Base-by-base conservation (phyloP, 2,113 vertebrate species). In the Marmota monax region DNA sequence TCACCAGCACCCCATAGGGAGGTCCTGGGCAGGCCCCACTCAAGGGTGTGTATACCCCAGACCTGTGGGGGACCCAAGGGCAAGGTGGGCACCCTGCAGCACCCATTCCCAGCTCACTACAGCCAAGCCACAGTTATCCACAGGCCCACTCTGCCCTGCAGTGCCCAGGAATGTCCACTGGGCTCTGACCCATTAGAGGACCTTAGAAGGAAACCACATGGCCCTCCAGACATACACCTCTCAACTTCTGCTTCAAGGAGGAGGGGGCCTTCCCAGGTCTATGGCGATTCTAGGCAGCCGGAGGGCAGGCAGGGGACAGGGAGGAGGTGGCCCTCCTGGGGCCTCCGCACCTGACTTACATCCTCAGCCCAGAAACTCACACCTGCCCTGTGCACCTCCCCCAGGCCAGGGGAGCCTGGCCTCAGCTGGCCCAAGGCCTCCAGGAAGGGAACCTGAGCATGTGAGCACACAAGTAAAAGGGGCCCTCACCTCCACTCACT, bases 391-490 rank as follows among this genome's bases (percentile, higher is more conserved):
- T 9, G 4, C 61, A 80, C 10, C 11, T 48, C 32, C 12, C 0
- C 11, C 34, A 22, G 17, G 5, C 16, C 74, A 56, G 34, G 51
- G 42, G 23, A 34, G 48, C 20, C 13, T 8, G 3, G 12, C 10
- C 48, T 5, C 23, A 12, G 56, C 16, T 0, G 0, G 2, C 39
- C 83, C 23, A 1, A 4, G 27, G 45, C 14, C 32, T 34, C 14
- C 20, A 17, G 69, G n/a, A 22, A 25, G 12, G 12, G 1, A 0
- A 0, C 5, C 4, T 2, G 3, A 2, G 37, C 1, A 58, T 39
- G 1, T 12, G 88, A 10, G 1, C 63, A 91, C 6, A n/a, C 69
- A 69, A 17, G 7, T 1, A 29, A 32, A 61, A 23, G 34, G 0
- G 37, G 23, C 0, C 42, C 0, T 0, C 27, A 4, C 39, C 25